Base-by-base conservation (phyloP, 2,888 invertebrate genomes). In the Dynastes maya region DNA sequence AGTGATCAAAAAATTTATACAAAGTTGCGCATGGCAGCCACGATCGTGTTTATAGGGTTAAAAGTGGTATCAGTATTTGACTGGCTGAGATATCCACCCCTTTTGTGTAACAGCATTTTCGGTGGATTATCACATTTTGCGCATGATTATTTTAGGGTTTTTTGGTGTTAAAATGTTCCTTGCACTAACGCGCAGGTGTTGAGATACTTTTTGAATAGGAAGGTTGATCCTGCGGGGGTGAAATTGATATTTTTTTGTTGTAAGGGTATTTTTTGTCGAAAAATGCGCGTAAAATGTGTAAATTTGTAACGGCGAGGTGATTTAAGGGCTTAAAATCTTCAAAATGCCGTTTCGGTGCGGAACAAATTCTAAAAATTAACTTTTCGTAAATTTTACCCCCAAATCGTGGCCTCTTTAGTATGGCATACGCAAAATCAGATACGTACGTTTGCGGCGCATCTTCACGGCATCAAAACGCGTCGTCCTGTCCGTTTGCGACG, bases 371-470 rank as follows among this genome's bases (percentile, higher is more conserved):
- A 74, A 74, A 74, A 74, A 27, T 40, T 61, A 61, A 61, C 61
- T 40, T 74, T 63, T 63, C 61, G 61, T 13, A 27, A 61, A 74
- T 74, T 13, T 61, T 74, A 74, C 72, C 71, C 72, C 72, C 72
- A 74, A 74, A 74, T 55, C 72, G 72, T 74, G 72, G 72, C 72
- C 72, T 74, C 72, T 74, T 74, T 74, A 74, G 72, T 61, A 74
- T 74, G 22, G 45, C 49, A 61, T 61, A 74, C 72, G 72, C 72
- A 40, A 45, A 40, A 61, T 61, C 27, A 16, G 11, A 74, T 74
- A 61, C 72, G 61, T 61, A 61, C 72, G 27, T 74, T 74, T 61
- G 55, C 61, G 58, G 45, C 45, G 45, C 40, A 40, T 27, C 45
- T 74, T 74, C 45, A 29, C 13, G 22, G 11, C 61, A 27, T 45